These are phyloP conservation scores for Morpho achilles DNA, from an alignment of 2,888 invertebrate species.

Conservation along the genomic window DNA sequence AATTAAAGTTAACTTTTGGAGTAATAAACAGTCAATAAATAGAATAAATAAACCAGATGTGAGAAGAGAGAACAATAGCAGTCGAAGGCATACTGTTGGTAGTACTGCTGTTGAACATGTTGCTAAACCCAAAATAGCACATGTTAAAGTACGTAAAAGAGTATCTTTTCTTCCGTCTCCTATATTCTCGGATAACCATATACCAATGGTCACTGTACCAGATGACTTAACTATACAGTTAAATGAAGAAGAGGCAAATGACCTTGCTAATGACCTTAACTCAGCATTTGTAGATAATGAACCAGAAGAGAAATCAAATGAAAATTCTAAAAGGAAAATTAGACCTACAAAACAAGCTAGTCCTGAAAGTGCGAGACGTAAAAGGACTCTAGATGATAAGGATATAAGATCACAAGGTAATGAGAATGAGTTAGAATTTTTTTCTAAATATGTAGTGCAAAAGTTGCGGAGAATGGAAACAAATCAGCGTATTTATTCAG, in stretches of 20 bases:
- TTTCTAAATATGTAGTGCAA: conserved; percentile 71
- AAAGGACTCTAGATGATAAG: conserved; percentile 42
- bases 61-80: conserved; percentile 38
- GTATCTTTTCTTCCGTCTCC: conserved; percentile 70
- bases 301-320: conserved; percentile 31
- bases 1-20: conserved; percentile 74
- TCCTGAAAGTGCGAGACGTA: conserved; percentile 46
- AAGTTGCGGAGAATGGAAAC: conserved; percentile 71
- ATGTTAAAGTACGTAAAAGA: conserved; percentile 60
- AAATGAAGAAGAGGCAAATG: conserved; percentile 71
- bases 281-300: conserved; percentile 47
- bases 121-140: conserved; percentile 44
- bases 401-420: conserved; percentile 43
- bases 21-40: conserved; percentile 50
- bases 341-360: conserved; percentile 40
- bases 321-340: conserved; percentile 43
- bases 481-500: conserved; percentile 71
- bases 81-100: conserved; percentile 54
- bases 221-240: conserved; percentile 73
- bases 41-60: conserved; percentile 43
- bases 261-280: conserved; percentile 59
- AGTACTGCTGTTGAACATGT: conserved; percentile 33
- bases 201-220: conserved; percentile 72
- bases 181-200: conserved; percentile 64
- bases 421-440: conserved; percentile 69